phyloP scores from a whole-genome alignment of 2,797 vertebrate species.

The Catamblyrhynchus diadema region DNA sequence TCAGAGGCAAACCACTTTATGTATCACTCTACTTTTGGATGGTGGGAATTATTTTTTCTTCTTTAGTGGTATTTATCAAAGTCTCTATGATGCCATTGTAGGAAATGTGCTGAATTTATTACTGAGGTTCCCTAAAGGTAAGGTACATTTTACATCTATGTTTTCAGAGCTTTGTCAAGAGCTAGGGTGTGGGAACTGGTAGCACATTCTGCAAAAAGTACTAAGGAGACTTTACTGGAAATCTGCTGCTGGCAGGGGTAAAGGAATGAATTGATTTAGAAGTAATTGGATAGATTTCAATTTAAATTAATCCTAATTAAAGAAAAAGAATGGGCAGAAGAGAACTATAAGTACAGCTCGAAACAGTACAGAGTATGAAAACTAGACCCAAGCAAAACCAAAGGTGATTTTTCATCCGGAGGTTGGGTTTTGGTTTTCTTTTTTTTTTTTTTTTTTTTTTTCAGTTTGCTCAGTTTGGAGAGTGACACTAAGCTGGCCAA shows the following conservation, averaged over 20 bases:
- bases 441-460: background rate
- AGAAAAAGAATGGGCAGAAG: background rate
- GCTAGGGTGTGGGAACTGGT: background rate
- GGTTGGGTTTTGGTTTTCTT: background rate
- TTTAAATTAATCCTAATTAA: background rate
- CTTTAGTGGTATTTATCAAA: background rate
- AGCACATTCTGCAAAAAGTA: background rate
- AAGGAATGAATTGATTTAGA: slow-evolving; percentile 12
- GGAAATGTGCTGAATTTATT: background rate
- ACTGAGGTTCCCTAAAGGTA: background rate
- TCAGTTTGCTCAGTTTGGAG: background rate
- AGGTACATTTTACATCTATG: background rate
- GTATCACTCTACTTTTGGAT: background rate
- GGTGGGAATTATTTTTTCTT: background rate
- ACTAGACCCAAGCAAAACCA: background rate
- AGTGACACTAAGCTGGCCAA: background rate
- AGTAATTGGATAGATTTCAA: background rate
- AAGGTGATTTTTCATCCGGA: background rate
- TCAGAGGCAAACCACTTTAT: background rate
- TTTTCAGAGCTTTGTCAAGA: background rate
- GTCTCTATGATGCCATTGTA: background rate
- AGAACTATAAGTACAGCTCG: background rate
- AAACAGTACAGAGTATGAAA: background rate
- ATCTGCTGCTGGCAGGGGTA: background rate
- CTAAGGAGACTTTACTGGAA: background rate